Evolutionary conservation across 2,888 invertebrate species (phyloP), one percentile per base, ranked within the genome.

Genomic region (Dicyrtoma fusca): DNA sequence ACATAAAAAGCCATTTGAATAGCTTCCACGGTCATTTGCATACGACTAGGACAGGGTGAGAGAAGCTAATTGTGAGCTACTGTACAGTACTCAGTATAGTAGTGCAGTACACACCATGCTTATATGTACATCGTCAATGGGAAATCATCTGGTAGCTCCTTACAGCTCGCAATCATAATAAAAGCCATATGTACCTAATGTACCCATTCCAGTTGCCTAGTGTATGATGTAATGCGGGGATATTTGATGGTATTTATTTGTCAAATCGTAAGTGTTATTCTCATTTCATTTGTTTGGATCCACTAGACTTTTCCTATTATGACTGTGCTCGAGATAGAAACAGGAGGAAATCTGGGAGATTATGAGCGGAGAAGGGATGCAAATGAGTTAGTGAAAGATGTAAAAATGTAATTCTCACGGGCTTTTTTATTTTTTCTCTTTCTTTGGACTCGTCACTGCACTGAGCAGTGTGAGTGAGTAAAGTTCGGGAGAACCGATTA

Each of bases 341-440:
- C 14, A 42, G 55, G 59, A 68, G 69, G 65, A 69, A 74, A 62
- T 72, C 63, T 66, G 42, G 6, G 34, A 66, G 66, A 66, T 66
- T 66, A 66, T 66, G 66, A 63, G 53, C 8, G 34, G 53, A 61
- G 66, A 63, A 71, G 69, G 57, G 74, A 74, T 76, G 74, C 71
- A 76, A 76, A 76, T 76, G 71, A 74, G 76, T 62, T 64, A 73
- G 72, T 73, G 74, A 72, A 72, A 69, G 71, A 68, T 71, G 61
- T 69, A 71, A 74, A 69, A 74, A 71, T 71, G 69, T 69, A 62
- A 65, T 74, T 74, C 74, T 74, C 74, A 74, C 74, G 73, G 71
- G 68, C 69, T 72, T 69, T 65, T 71, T 66, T 62, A 26, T 42
- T 26, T 21, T 21, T 13, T 59, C 53, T 13, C 45, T 51, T 49